phyloP scores from a whole-genome alignment of 2,888 invertebrate genomes.

The Gisinianus flammeolus region DNA sequence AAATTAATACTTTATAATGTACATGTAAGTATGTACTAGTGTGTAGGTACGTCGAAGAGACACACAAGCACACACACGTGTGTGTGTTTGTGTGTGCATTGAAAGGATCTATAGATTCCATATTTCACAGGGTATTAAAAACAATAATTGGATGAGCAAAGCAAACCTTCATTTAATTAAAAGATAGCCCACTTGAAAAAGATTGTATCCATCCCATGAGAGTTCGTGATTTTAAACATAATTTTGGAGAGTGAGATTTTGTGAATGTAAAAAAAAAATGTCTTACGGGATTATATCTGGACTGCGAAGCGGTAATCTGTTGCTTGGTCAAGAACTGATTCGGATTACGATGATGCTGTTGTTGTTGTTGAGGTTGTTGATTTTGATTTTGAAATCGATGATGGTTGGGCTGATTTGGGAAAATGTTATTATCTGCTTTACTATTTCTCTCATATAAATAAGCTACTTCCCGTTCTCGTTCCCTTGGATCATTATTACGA shows the following conservation, averaged over 20 bases:
- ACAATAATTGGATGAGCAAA: background rate
- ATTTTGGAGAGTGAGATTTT: background rate
- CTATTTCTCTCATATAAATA: slow-evolving; percentile 22
- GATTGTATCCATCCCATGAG: background rate
- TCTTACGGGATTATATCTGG: slow-evolving; percentile 21
- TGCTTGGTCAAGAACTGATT: slow-evolving; percentile 54
- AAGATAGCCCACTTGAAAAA: background rate
- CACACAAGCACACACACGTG: too few relatives aligned
- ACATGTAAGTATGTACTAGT: too few relatives aligned
- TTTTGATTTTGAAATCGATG: background rate
- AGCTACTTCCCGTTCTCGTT: background rate
- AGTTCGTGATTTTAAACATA: background rate
- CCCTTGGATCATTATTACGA: background rate
- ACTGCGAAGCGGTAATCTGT: slow-evolving; percentile 39
- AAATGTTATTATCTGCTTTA: slow-evolving; percentile 19
- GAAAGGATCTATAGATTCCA: too few relatives aligned
- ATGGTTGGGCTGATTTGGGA: background rate
- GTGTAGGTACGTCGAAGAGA: too few relatives aligned
- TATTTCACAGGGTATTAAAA: too few relatives aligned
- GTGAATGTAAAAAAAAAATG: background rate
- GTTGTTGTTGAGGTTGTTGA: too few relatives aligned
- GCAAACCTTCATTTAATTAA: background rate
- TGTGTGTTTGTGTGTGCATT: too few relatives aligned
- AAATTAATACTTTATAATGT: too few relatives aligned
- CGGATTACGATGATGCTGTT: slow-evolving; percentile 32